A percentile compares a stretch with the other conserved stretches of the same genome.
phyloP scores from a whole-genome alignment of 2,797 vertebrate genomes.

The Silurus lanzhouensis region DNA sequence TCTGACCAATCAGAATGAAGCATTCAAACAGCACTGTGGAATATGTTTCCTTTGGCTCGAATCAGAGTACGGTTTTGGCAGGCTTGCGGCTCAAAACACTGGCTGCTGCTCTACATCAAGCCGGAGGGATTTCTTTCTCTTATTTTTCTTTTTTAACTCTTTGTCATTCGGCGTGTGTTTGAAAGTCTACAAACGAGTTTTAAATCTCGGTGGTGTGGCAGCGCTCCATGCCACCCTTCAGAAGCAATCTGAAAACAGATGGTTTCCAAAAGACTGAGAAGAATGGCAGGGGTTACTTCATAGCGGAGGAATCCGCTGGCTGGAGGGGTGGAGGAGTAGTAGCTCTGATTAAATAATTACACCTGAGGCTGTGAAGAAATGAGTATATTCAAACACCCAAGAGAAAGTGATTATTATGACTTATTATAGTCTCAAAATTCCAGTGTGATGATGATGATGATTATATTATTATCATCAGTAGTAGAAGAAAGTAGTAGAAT shows the following conservation, averaged over 20 bases:
- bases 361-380: constrained; percentile 20
- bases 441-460: neutral
- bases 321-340: constrained; percentile 9
- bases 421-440: neutral
- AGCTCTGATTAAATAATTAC: constrained; percentile 39
- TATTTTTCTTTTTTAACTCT: constrained; percentile 42
- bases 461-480: neutral
- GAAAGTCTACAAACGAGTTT: constrained; percentile 15
- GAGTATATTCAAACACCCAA: neutral
- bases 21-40: neutral
- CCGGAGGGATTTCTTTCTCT: neutral
- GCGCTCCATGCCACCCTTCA: constrained; percentile 14
- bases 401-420: constrained; percentile 3
- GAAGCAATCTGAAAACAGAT: constrained; percentile 13
- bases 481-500: neutral
- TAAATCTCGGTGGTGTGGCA: constrained; percentile 3
- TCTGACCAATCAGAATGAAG: constrained; percentile 10
- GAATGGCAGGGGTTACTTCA: constrained; percentile 25
- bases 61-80: constrained; percentile 52
- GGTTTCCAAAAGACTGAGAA: neutral
- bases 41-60: constrained; percentile 58
- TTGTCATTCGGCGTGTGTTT: neutral
- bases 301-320: constrained; percentile 17
- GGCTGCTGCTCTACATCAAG: constrained; percentile 47
- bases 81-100: constrained; percentile 45